Conservation (phyloP, 2,797 vertebrate genomes). For the Fistularia tabacaria region DNA sequence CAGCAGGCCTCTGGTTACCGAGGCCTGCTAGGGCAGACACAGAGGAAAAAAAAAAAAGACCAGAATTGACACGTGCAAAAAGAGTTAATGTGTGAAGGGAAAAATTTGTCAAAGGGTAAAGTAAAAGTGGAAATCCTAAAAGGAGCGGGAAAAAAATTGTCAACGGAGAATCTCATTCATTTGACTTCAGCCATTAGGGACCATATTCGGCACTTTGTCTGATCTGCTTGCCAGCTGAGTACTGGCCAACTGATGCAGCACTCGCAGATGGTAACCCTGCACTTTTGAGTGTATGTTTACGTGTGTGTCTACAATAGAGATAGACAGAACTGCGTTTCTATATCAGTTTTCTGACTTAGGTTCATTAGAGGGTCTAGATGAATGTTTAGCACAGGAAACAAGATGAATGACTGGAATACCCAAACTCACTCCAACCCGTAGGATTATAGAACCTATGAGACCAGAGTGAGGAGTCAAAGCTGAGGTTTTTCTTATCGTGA, state of each 20-base stretch:
- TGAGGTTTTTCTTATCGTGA: too few relatives aligned
- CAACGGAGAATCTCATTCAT: conserved; percentile 58
- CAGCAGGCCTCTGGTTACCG: too few relatives aligned
- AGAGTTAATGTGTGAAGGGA: too few relatives aligned
- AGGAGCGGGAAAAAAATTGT: conserved; percentile 25
- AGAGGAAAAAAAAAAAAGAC: too few relatives aligned
- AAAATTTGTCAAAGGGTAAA: conserved; percentile 15
- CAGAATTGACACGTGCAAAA: too few relatives aligned
- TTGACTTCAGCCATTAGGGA: conserved; percentile 73
- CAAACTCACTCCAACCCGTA: conserved; percentile 14
- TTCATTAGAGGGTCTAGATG: conserved; percentile 37
- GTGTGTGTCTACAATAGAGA: conserved; percentile 5
- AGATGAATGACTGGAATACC: conserved; percentile 33
- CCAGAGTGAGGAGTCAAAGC: neutral
- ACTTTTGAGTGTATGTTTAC: conserved; percentile 31
- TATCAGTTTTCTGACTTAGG: conserved; percentile 48
- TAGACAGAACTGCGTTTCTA: conserved; percentile 44
- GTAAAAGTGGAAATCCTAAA: conserved; percentile 13
- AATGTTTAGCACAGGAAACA: conserved; percentile 38
- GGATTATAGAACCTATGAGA: neutral
- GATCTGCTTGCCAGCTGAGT: conserved; percentile 73
- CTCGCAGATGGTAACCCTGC: conserved; percentile 70
- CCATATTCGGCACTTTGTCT: conserved; percentile 78
- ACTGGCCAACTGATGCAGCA: conserved; percentile 67
- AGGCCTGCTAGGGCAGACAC: too few relatives aligned